phyloP scores from a whole-genome alignment of 2,113 vertebrate species.

The Sorex fumeus region DNA sequence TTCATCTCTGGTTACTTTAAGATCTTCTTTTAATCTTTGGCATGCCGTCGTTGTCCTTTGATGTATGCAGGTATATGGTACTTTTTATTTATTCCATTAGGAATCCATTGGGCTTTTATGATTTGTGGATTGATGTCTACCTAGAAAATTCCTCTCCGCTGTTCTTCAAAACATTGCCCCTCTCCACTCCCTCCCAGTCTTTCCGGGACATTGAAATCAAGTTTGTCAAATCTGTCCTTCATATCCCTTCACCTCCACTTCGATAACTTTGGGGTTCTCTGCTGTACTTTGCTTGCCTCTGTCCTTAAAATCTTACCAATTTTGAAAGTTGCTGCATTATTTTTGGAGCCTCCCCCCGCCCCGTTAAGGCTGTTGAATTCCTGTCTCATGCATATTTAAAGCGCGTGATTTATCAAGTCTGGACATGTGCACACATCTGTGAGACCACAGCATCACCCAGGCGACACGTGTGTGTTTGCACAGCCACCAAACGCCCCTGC shows the following conservation, averaged over 20 bases:
- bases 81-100: conserved; percentile 34
- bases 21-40: conserved; percentile 56
- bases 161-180: not conserved
- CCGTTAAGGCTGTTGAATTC: not conserved
- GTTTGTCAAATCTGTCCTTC: not conserved
- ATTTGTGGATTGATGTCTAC: not conserved
- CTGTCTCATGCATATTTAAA: not conserved
- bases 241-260: not conserved
- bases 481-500: too few relatives aligned
- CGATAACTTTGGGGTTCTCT: not conserved
- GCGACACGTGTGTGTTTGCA: too few relatives aligned
- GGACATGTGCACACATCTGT: not conserved
- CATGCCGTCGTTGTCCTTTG: conserved; percentile 19
- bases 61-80: not conserved
- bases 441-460: not conserved
- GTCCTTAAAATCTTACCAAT: not conserved
- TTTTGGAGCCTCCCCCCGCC: not conserved
- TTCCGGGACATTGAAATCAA: not conserved
- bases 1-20: conserved; percentile 54
- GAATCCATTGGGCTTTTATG: conserved; percentile 10
- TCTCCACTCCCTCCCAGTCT: not conserved
- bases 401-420: not conserved
- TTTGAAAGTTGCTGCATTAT: not conserved
- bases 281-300: not conserved
- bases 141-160: not conserved